Percentiles rank a stretch among this genome's conserved stretches.
These are phyloP conservation scores for Corapipo altera DNA, from an alignment of 2,113 vertebrate species.

Conservation along the genomic window DNA sequence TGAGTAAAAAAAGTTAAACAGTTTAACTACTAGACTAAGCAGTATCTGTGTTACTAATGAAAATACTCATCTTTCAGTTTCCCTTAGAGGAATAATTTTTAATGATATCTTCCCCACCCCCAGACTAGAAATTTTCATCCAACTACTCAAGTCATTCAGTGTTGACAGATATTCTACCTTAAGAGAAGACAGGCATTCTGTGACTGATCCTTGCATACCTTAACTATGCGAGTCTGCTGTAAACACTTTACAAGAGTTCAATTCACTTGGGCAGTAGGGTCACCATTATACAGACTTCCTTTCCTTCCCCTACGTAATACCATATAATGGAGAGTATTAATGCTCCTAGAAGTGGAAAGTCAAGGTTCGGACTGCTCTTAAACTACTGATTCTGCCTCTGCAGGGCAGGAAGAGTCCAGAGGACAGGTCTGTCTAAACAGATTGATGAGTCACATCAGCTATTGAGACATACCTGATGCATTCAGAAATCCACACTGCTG, in stretches of 20 bases:
- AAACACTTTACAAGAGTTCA: not conserved
- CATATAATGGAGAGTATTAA: not conserved
- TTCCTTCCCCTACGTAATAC: not conserved
- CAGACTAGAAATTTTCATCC: not conserved
- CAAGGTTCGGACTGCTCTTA: not conserved
- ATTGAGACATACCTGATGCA: not conserved
- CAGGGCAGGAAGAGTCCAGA: not conserved
- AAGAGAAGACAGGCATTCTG: not conserved
- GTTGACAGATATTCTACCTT: not conserved
- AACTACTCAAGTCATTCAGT: not conserved
- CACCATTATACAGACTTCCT: not conserved
- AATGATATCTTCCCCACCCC: not conserved
- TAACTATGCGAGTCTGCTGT: fast-evolving
- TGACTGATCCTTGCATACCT: not conserved
- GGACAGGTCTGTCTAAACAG: not conserved
- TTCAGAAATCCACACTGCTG: not conserved
- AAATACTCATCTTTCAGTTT: not conserved
- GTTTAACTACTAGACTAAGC: not conserved
- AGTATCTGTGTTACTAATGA: not conserved
- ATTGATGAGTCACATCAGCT: not conserved
- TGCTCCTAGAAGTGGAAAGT: not conserved
- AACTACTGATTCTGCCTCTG: not conserved
- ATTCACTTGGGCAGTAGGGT: not conserved
- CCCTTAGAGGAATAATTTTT: not conserved
- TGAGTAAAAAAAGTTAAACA: not conserved